Evolutionary conservation across 2,888 invertebrate species (phyloP).

Genomic region (Cryptus viduatorius): DNA sequence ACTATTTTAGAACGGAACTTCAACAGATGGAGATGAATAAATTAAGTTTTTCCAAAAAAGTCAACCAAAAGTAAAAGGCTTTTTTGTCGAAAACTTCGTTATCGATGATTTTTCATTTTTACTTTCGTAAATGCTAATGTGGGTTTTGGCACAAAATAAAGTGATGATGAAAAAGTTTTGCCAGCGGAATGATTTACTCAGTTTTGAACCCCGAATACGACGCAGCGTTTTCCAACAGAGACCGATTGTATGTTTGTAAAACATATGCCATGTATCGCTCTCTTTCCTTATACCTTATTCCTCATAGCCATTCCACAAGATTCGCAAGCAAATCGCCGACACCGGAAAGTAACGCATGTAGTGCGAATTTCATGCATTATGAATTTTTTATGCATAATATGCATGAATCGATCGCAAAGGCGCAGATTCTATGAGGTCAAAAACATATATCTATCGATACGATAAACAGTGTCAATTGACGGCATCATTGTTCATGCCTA

Average conservation of each 20-base stretch:
- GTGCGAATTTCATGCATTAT: conserved; percentile 6
- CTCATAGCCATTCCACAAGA: background rate
- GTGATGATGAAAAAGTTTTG: conserved; percentile 8
- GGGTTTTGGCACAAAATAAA: too few relatives aligned
- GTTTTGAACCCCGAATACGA: background rate
- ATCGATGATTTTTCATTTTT: too few relatives aligned
- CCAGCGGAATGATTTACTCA: background rate
- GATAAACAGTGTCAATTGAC: background rate
- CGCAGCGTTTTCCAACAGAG: background rate
- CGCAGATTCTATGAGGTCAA: background rate
- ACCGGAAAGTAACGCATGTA: background rate
- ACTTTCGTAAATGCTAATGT: too few relatives aligned
- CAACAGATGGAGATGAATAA: too few relatives aligned
- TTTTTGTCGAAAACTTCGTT: too few relatives aligned
- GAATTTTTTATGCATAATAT: background rate
- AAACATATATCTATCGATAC: background rate
- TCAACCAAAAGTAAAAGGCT: too few relatives aligned
- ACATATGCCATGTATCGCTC: background rate
- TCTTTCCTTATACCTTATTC: background rate
- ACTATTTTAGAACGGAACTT: too few relatives aligned
- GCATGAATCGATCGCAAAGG: background rate
- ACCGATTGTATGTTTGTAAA: background rate
- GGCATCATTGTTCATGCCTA: background rate
- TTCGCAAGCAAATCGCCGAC: conserved; percentile 1
- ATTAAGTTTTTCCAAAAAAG: too few relatives aligned